These are phyloP conservation scores for Corydoras maculifer DNA, from an alignment of 2,113 vertebrate genomes.

Conservation along the genomic window DNA sequence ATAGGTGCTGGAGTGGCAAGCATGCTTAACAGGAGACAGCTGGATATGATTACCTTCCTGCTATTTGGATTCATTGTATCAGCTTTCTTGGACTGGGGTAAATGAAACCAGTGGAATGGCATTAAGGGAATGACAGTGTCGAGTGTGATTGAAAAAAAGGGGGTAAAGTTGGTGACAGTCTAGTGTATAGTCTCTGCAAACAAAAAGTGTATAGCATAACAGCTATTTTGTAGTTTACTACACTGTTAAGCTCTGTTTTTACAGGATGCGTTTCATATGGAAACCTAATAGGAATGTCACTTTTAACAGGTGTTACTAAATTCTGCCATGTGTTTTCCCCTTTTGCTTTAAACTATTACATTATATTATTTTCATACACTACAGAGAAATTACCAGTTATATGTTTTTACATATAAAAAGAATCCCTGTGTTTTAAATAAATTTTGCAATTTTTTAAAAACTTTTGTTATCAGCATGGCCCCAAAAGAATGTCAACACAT, in stretches of 20 bases:
- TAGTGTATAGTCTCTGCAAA: slow-evolving; percentile 38
- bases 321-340: too few species aligned
- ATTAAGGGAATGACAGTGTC: slow-evolving; percentile 55
- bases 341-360: too few species aligned
- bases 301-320: too few species aligned
- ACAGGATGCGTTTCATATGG: not conserved
- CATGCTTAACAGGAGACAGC: slow-evolving; percentile 57
- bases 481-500: too few species aligned
- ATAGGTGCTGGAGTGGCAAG: slow-evolving; percentile 53
- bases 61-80: slow-evolving; percentile 61
- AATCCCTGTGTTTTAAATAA: too few species aligned
- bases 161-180: slow-evolving; percentile 56
- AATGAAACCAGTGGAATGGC: slow-evolving; percentile 56
- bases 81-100: slow-evolving; percentile 57
- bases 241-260: not conserved
- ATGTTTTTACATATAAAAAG: too few species aligned
- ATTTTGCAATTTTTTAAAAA: too few species aligned
- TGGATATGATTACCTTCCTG: slow-evolving; percentile 62
- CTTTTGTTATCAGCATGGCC: too few species aligned
- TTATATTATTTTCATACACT: too few species aligned
- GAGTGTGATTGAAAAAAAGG: slow-evolving; percentile 48
- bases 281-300: not conserved
- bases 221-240: not conserved
- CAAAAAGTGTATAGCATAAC: slow-evolving; percentile 21
- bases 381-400: too few species aligned